A percentile compares a stretch with the other conserved stretches of the same genome.
phyloP scores from a whole-genome alignment of 2,113 vertebrate genomes.

The Platichthys flesus region DNA sequence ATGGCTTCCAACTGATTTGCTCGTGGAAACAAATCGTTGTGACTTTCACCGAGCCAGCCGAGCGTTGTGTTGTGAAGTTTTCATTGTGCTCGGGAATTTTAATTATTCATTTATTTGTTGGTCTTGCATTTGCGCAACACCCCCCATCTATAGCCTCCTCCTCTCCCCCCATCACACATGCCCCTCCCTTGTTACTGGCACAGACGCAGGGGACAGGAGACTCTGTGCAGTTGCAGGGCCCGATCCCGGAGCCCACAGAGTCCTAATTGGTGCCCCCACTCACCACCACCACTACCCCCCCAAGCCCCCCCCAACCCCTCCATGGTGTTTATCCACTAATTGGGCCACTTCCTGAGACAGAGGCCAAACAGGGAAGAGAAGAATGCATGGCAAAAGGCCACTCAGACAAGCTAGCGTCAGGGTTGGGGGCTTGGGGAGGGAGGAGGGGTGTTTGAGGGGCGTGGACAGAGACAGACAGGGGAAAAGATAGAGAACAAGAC shows the following conservation, averaged over 20 bases:
- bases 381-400: constrained; percentile 84
- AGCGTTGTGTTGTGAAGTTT: not conserved
- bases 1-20: not conserved
- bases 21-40: not conserved
- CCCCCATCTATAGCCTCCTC: not conserved
- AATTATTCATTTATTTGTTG: constrained; percentile 53
- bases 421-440: constrained; percentile 50
- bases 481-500: constrained; percentile 54
- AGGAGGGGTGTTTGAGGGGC: constrained; percentile 7
- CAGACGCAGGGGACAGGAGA: constrained; percentile 26
- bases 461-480: constrained; percentile 35
- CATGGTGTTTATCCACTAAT: constrained; percentile 87
- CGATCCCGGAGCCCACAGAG: constrained; percentile 55
- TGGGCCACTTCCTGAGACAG: constrained; percentile 89
- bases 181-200: constrained; percentile 26
- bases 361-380: constrained; percentile 83
- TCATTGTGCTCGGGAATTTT: constrained; percentile 23
- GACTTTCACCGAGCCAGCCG: constrained; percentile 1
- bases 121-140: constrained; percentile 2
- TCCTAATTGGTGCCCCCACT: constrained; percentile 82
- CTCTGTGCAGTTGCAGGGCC: constrained; percentile 21
- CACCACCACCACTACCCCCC: constrained; percentile 29
- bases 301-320: constrained; percentile 53
- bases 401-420: constrained; percentile 80
- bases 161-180: not conserved